Evolutionary conservation across 1,140 invertebrate genomes (phyloP), one percentile per base, ranked within the genome.

Genomic region (Zaprionus tsacasi): DNA sequence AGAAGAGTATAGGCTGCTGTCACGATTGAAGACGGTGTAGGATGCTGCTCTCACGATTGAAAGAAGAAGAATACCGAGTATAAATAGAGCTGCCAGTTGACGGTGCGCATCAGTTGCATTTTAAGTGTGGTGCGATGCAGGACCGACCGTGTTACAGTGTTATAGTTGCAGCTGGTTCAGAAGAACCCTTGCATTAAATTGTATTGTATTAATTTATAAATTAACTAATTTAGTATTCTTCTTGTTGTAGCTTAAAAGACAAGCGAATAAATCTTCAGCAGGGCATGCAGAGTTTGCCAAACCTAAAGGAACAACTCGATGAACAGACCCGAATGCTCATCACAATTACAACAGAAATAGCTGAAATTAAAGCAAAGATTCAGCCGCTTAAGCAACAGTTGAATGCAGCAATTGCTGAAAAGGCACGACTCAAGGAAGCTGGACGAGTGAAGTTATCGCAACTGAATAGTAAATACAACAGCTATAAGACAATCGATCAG

Each of bases 301-400:
- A 92, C 36, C 61, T 94, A 0, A 92, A 93, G 72, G 78, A 82
- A 4, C 70, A 89, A 2, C 54, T 77, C 21, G 59, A 72, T 13
- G 85, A 92, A 59, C 64, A 77, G 0, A 63, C 33, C 1, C 70
- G 67, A 10, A 52, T 93, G 93, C 71, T 93, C 82, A 54, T 90
- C 82, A 30, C 92, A 93, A 71, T 91, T 94, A 8, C 78, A 76
- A 38, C 79, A 63, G 66, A 93, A 87, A 57, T 91, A 93, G n/a
- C 61, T 78, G n/a, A 83, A 66, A 33, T 83, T 86, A 27, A 91
- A 43, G 68, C 93, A 2, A 83, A 93, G 68, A 77, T 95, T 6
- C 82, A 91, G n/a, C 73, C 79, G 0, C 80, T 94, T 15, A 93
- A 93, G 36, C 80, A 89, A 4, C 76, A 94, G 40, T 83, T 95